phyloP scores from a whole-genome alignment of 2,113 vertebrate species.

The Budorcas taxicolor region DNA sequence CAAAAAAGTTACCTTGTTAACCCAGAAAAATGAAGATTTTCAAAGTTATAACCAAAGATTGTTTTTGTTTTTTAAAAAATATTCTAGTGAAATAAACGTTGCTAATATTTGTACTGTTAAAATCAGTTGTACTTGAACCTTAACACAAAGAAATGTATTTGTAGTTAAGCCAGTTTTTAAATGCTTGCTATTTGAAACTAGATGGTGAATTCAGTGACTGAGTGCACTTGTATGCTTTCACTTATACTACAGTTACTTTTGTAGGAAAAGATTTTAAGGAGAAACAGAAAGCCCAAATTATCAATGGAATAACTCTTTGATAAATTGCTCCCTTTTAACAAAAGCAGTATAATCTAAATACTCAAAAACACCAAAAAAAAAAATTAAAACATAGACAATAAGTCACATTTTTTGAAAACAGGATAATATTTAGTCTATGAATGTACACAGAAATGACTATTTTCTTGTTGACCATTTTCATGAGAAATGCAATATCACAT shows the following conservation, averaged over 20 bases:
- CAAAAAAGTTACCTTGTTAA: background rate
- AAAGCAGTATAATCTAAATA: background rate
- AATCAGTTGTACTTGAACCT: background rate
- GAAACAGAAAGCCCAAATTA: background rate
- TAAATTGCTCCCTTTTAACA: background rate
- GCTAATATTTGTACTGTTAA: background rate
- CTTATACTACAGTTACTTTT: background rate
- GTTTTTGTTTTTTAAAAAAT: background rate
- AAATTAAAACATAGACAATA: background rate
- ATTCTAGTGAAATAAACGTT: background rate
- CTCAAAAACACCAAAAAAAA: background rate
- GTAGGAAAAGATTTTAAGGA: background rate
- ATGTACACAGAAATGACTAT: background rate
- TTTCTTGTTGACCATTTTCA: background rate
- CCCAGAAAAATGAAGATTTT: background rate
- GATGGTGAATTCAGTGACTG: background rate
- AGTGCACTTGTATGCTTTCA: background rate
- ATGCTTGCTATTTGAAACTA: background rate
- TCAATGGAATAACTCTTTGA: background rate
- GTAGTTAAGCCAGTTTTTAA: background rate
- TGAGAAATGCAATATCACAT: background rate
- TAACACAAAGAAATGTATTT: background rate
- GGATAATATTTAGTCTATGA: background rate
- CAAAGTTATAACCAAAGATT: background rate
- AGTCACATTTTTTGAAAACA: background rate